A percentile compares a stretch with the other conserved stretches of the same genome.
These are phyloP conservation scores for Spizella passerina DNA, from an alignment of 2,797 vertebrate genomes.

Conservation along the genomic window DNA sequence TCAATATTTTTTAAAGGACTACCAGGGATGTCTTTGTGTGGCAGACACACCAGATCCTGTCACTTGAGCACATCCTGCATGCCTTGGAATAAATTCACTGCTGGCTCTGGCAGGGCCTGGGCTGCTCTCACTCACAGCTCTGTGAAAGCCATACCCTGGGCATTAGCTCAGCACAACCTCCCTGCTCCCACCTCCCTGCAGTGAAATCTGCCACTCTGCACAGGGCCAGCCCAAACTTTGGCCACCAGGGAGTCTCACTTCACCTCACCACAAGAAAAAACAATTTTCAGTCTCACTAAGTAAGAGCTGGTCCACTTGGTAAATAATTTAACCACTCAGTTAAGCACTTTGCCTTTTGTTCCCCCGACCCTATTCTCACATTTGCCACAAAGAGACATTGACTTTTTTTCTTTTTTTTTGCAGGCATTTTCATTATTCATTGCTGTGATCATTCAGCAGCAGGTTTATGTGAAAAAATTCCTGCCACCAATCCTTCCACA, in stretches of 20 bases:
- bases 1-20: neutral
- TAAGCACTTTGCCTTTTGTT: neutral
- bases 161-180: neutral
- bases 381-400: neutral
- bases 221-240: neutral
- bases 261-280: neutral
- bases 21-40: neutral
- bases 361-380: neutral
- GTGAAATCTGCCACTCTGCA: neutral
- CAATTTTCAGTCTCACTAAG: neutral
- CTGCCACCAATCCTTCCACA: neutral
- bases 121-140: neutral
- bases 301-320: neutral
- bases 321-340: constrained; percentile 1
- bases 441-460: neutral
- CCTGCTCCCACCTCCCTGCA: neutral
- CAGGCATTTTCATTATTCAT: neutral
- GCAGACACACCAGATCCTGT: neutral
- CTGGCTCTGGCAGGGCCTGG: neutral
- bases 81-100: neutral
- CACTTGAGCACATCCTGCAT: neutral
- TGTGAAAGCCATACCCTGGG: neutral
- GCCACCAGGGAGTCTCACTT: neutral
- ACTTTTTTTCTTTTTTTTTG: neutral
- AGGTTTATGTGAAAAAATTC: neutral